Percentiles rank a stretch among this genome's conserved stretches.
Evolutionary conservation across 2,113 vertebrate genomes (phyloP).

Genomic region (Colaptes auratus): DNA sequence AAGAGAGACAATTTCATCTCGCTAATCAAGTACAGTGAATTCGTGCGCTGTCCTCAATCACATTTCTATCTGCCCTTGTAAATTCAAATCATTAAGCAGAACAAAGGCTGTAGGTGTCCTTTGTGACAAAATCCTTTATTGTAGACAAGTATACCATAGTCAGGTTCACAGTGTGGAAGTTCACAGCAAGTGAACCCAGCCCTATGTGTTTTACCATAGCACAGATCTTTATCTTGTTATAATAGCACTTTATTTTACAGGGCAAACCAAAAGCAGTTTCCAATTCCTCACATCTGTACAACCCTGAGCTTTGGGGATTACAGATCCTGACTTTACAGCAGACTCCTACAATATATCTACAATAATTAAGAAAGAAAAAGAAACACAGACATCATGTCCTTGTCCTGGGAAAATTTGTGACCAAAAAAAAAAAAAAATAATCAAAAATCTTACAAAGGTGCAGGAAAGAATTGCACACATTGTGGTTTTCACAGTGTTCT

Average conservation of each 20-base stretch:
- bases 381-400: neutral
- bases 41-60: neutral
- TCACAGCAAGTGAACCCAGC: neutral
- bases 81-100: neutral
- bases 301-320: neutral
- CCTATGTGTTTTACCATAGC: neutral
- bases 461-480: neutral
- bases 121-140: conserved; percentile 9
- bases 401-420: neutral
- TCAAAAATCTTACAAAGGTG: neutral
- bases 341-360: neutral
- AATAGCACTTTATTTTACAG: neutral
- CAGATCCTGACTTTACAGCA: conserved; percentile 2
- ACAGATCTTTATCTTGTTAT: neutral
- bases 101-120: neutral
- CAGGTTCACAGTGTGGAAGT: neutral
- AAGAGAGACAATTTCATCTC: neutral
- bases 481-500: neutral
- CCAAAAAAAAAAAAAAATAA: neutral
- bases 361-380: neutral
- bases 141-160: neutral
- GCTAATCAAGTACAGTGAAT: neutral
- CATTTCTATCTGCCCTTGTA: neutral
- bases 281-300: neutral
- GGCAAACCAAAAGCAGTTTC: neutral